Percentiles rank a stretch among this genome's conserved stretches.
Evolutionary conservation across 37 sponge, comb jelly and placozoan genomes (phyloP).

Genomic region (Chondrilla cf. caribensis): DNA sequence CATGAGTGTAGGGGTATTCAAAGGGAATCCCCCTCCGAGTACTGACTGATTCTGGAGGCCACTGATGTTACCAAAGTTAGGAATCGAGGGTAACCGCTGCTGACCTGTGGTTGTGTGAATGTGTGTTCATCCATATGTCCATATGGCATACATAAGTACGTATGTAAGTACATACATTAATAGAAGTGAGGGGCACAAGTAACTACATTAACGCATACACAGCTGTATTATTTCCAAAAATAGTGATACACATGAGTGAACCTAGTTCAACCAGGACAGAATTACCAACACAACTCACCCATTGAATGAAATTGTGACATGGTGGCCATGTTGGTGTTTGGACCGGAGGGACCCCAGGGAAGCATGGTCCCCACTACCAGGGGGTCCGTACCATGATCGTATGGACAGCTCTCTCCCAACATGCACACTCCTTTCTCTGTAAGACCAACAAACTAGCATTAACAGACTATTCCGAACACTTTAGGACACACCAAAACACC

Average conservation of each 20-base stretch:
- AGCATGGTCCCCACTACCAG: conserved; percentile 59
- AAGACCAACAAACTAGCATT: background rate
- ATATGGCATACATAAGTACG: background rate
- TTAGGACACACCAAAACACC: background rate
- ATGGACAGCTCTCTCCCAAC: conserved; percentile 92
- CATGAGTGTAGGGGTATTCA: background rate
- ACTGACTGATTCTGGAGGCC: conserved; percentile 18
- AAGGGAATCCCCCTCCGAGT: background rate
- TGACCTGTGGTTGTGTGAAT: background rate
- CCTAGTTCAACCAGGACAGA: too few relatives aligned
- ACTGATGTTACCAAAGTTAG: conserved; percentile 9
- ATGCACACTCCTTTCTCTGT: conserved; percentile 93
- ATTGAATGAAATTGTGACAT: too few relatives aligned
- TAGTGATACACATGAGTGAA: too few relatives aligned
- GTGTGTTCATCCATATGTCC: background rate
- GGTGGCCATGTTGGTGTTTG: too few relatives aligned
- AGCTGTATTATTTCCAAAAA: too few relatives aligned
- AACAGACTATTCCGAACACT: background rate
- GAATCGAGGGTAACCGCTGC: background rate
- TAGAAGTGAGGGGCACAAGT: too few relatives aligned
- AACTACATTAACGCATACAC: too few relatives aligned
- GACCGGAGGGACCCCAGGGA: conserved; percentile 8
- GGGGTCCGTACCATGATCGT: conserved; percentile 91
- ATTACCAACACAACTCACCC: too few relatives aligned
- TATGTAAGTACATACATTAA: background rate